Base-by-base conservation (phyloP, 2,113 vertebrate species). In the Amazona guildingii region DNA sequence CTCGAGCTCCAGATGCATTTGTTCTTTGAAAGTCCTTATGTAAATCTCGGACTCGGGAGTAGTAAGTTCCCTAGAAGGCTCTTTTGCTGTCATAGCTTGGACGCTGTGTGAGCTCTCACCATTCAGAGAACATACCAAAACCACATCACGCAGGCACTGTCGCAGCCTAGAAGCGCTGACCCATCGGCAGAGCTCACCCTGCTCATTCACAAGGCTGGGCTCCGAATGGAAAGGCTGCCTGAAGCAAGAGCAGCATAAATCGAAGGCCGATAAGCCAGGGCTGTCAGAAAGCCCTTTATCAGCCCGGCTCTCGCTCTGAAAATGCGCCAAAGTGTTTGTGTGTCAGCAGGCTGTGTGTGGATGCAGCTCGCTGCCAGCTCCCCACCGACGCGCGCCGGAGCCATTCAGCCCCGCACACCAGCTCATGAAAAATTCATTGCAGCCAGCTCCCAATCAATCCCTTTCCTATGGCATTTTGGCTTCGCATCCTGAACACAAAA, bases 1-100 rank as follows among this genome's bases (percentile, higher is more conserved):
- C 98, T 99, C 99, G 55, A 99, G 99, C 97, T 99, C 99, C 88
- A 99, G 97, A 96, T 99, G 99, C 99, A 99, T 99, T 95, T 99
- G 99, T 92, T 99, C 99, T 97, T 99, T 99, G 97, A 99, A 99
- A 72, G 99, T 99, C 96, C 98, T 98, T 83, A 99, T 99, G 98
- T 98, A 99, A 67, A 99, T 94, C 97, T 99, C 99, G 51, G 98
- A 92, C 69, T 99, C 99, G 2, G 98, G 97, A 97, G 98, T 72
- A 61, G 95, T 90, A 57, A 97, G 98, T 95, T 99, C 99, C 94
- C 98, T 98, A 28, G 95, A 79, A 87, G 97, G 95, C 80, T 98
- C 98, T 96, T 97, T 98, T 49, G 98, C 97, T 83, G 99, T 99
- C 99, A 99, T 99, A 92, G 95, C 96, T 97, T 28, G 61, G 87